These are phyloP conservation scores for Carettochelys insculpta DNA, from an alignment of 2,113 vertebrate species.

Conservation along the genomic window DNA sequence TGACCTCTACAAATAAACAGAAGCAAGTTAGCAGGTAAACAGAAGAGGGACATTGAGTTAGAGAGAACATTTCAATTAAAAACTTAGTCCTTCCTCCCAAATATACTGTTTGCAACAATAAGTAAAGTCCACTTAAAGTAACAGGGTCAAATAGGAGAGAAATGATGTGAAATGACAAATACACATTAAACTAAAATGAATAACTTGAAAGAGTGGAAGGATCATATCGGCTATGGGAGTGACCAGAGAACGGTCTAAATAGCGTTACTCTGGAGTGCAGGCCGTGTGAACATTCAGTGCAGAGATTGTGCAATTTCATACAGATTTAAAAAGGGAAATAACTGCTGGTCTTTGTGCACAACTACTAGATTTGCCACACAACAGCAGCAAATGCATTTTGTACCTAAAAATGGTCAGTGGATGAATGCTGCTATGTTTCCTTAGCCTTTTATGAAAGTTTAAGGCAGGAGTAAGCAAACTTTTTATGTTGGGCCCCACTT, in stretches of 20 bases:
- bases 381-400: constrained; percentile 8
- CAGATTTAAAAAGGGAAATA: background rate
- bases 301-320: constrained; percentile 32
- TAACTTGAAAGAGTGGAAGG: constrained; percentile 14
- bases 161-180: background rate
- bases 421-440: constrained; percentile 15
- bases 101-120: background rate
- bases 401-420: background rate
- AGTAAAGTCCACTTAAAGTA: background rate
- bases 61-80: background rate
- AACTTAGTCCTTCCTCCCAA: background rate
- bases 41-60: background rate
- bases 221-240: constrained; percentile 27
- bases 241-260: constrained; percentile 14
- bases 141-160: background rate
- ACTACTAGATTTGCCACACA: constrained; percentile 1
- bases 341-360: background rate
- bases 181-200: background rate
- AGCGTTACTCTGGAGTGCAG: background rate
- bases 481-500: too few relatives aligned
- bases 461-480: too few relatives aligned
- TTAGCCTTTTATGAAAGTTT: background rate
- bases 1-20: background rate
- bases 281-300: constrained; percentile 14
- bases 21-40: background rate